These are phyloP conservation scores for Phoebastria nigripes DNA, from an alignment of 2,797 vertebrate genomes.

Conservation along the genomic window DNA sequence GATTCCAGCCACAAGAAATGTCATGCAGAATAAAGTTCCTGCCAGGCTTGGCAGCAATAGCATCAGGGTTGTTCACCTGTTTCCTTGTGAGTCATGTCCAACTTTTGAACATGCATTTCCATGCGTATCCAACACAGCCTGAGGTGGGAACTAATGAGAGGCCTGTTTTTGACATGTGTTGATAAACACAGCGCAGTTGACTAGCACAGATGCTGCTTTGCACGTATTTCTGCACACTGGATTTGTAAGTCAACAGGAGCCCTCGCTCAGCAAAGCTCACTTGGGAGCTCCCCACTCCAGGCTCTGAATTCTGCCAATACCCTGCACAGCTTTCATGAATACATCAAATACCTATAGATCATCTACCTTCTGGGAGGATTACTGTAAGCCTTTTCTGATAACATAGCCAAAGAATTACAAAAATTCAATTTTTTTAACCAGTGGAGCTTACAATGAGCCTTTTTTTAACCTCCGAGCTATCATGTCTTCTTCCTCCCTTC, in stretches of 20 bases:
- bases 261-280: not conserved
- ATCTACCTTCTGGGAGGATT: slow-evolving; percentile 47
- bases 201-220: not conserved
- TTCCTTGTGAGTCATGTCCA: not conserved
- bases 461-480: not conserved
- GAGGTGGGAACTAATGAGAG: slow-evolving; percentile 12
- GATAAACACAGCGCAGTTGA: not conserved
- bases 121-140: not conserved
- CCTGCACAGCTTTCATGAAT: slow-evolving; percentile 28
- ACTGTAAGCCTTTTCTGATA: slow-evolving; percentile 36
- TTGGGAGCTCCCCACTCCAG: not conserved
- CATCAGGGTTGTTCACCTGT: not conserved
- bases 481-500: not conserved
- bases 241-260: not conserved
- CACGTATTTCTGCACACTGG: not conserved
- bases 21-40: not conserved
- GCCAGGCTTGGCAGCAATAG: not conserved
- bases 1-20: not conserved
- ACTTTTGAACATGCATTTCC: not conserved
- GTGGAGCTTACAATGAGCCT: slow-evolving; percentile 5
- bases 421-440: slow-evolving; percentile 44
- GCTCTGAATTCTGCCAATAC: slow-evolving; percentile 27
- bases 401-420: slow-evolving; percentile 32
- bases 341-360: slow-evolving; percentile 50
- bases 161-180: slow-evolving; percentile 8